These are phyloP conservation scores for Apteryx owenii DNA, from an alignment of 2,113 vertebrate genomes.

Conservation along the genomic window DNA sequence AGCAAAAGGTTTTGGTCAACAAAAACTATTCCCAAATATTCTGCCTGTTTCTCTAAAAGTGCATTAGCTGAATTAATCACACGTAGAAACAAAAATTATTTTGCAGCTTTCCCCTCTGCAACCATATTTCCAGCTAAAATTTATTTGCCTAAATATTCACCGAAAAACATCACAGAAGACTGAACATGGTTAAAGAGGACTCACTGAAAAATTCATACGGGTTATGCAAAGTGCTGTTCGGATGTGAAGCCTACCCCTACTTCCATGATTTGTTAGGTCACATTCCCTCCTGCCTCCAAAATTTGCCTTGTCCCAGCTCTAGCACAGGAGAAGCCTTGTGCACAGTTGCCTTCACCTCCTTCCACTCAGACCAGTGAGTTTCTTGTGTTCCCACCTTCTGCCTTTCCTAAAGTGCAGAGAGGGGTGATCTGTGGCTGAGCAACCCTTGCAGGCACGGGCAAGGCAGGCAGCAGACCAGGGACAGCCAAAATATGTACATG, in stretches of 20 bases:
- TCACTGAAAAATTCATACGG: background rate
- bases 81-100: too few species aligned
- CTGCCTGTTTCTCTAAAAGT: background rate
- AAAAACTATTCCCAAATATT: background rate
- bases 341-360: background rate
- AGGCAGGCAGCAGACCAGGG: background rate
- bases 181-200: background rate
- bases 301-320: background rate
- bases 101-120: background rate
- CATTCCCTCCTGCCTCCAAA: background rate
- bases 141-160: background rate
- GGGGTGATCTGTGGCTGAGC: fast-evolving
- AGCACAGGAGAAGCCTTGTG: background rate
- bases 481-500: background rate
- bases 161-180: background rate
- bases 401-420: background rate
- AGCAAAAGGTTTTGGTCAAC: background rate
- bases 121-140: background rate
- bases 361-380: background rate
- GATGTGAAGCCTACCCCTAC: background rate
- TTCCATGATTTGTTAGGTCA: background rate
- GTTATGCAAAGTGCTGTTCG: background rate
- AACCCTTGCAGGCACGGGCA: background rate
- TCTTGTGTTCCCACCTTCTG: background rate
- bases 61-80: too few species aligned